Evolutionary conservation across 2,113 vertebrate genomes (phyloP).

Genomic region (Bubalus kerabau): DNA sequence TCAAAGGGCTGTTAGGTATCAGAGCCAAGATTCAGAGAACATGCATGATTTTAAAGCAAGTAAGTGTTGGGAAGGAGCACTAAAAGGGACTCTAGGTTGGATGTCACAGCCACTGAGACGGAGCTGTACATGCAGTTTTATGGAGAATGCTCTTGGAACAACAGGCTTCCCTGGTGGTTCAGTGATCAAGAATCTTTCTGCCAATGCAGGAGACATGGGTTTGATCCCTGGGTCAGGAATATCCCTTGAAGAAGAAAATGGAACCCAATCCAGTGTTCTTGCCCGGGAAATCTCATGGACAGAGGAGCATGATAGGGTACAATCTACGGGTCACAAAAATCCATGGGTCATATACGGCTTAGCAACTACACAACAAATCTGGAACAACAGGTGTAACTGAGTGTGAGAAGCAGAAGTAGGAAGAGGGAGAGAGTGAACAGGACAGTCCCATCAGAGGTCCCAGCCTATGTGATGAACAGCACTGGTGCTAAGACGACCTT

Average conservation of each 20-base stretch:
- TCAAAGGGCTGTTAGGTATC: not conserved
- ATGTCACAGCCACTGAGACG: too few species aligned
- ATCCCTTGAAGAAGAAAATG: not conserved
- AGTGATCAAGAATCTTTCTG: not conserved
- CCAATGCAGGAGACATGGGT: not conserved
- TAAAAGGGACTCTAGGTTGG: too few species aligned
- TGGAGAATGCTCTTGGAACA: not conserved
- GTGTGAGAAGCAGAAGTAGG: not conserved
- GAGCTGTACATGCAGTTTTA: accelerated
- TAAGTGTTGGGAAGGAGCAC: not conserved
- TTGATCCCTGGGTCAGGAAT: not conserved
- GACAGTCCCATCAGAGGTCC: not conserved
- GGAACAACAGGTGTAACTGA: not conserved
- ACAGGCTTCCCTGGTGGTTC: not conserved
- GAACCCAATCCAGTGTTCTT: not conserved
- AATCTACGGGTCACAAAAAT: not conserved
- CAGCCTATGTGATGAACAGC: not conserved
- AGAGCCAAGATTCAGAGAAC: not conserved
- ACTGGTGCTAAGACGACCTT: not conserved
- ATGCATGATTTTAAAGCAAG: not conserved
- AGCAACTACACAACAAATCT: not conserved
- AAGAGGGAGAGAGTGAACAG: not conserved
- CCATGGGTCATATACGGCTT: not conserved
- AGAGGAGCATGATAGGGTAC: not conserved
- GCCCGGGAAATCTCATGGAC: not conserved